Percentiles rank a stretch among this genome's conserved stretches.
These are phyloP conservation scores for Coremacera marginata DNA, from an alignment of 2,888 invertebrate species.

Conservation along the genomic window DNA sequence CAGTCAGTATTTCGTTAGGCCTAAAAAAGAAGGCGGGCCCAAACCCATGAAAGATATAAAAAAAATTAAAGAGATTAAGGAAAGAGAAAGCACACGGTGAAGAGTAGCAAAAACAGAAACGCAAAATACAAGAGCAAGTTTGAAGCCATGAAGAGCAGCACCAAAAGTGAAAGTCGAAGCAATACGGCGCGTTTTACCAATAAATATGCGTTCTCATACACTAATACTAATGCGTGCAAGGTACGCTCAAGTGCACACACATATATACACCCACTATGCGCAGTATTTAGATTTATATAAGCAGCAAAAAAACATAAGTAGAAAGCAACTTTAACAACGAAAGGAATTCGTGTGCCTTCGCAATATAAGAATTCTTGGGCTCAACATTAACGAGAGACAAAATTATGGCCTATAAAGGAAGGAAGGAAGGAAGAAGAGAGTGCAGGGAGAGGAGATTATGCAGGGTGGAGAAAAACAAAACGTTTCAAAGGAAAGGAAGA, in stretches of 20 bases:
- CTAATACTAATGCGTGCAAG: neutral
- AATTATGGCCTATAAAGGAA: no score
- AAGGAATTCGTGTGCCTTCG: neutral
- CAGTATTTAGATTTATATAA: neutral
- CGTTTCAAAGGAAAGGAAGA: no score
- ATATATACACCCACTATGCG: neutral
- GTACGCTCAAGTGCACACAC: neutral
- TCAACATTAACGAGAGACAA: no score
- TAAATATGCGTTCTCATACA: slow-evolving; percentile 15
- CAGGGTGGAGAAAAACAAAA: no score
- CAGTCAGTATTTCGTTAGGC: no score
- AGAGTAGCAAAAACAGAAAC: neutral
- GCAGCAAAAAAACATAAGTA: slow-evolving; percentile 55
- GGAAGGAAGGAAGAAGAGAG: no score
- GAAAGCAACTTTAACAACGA: slow-evolving; percentile 37
- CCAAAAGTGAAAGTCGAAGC: neutral
- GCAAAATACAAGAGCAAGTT: neutral
- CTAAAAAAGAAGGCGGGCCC: neutral
- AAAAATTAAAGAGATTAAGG: neutral
- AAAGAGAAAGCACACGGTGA: neutral
- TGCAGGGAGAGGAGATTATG: no score
- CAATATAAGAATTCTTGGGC: no score
- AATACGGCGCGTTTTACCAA: slow-evolving; percentile 30
- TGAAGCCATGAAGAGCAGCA: neutral
- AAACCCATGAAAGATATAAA: neutral